phyloP scores from a whole-genome alignment of 37 sponge, comb jelly and placozoan genomes.

The Dysidea cf. avara region DNA sequence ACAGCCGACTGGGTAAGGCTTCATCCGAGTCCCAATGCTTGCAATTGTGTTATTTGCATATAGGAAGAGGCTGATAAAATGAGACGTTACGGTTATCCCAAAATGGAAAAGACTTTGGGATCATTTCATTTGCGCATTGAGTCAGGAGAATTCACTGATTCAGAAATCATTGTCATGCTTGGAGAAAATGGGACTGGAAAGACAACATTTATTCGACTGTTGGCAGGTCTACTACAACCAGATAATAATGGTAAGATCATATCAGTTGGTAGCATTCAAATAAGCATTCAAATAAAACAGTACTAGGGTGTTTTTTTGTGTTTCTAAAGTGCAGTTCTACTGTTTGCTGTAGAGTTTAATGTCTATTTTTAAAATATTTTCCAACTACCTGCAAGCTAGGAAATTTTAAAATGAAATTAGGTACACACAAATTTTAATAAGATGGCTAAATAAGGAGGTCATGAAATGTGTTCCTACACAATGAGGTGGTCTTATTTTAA shows the following conservation, averaged over 20 bases:
- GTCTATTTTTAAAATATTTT: no score
- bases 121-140: constrained; percentile 51
- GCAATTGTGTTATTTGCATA: constrained; percentile 8
- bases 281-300: no score
- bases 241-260: constrained; percentile 74
- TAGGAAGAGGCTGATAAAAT: constrained; percentile 85
- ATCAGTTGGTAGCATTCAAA: no score
- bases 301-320: no score
- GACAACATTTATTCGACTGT: constrained; percentile 96
- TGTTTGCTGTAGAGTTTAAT: no score
- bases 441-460: no score
- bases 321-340: no score
- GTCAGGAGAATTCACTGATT: constrained; percentile 94
- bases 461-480: no score
- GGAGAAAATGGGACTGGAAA: constrained; percentile 99
- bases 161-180: constrained; percentile 98
- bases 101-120: constrained; percentile 87
- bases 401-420: no score
- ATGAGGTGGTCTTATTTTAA: no score
- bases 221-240: constrained; percentile 95
- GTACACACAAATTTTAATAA: no score
- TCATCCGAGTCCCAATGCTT: background rate
- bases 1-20: constrained; percentile 80
- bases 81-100: constrained; percentile 83
- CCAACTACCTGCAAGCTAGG: no score